Conservation (phyloP, 2,797 vertebrate genomes). For the Eulemur albifrons region DNA sequence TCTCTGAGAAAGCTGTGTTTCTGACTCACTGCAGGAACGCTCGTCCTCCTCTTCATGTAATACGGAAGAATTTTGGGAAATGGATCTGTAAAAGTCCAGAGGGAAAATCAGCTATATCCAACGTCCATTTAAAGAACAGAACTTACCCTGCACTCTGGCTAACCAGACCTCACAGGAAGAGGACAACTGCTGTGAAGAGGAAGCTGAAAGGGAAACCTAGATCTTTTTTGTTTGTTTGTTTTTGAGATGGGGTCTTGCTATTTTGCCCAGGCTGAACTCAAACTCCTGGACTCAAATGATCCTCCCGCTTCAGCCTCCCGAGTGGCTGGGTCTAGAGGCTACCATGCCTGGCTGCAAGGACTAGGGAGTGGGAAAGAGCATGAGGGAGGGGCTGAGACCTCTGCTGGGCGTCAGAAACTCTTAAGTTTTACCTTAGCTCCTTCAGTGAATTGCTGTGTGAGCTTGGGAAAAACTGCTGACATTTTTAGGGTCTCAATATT, state of each 20-base stretch:
- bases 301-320: not conserved
- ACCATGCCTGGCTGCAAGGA: not conserved
- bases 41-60: slow-evolving; percentile 94
- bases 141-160: not conserved
- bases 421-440: not conserved
- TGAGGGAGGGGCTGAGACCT: not conserved
- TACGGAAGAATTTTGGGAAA: slow-evolving; percentile 96
- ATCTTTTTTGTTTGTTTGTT: not conserved
- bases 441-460: not conserved
- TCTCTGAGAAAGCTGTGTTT: slow-evolving; percentile 87
- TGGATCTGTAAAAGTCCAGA: slow-evolving; percentile 84
- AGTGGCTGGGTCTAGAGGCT: not conserved
- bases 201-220: not conserved
- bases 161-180: too few species aligned
- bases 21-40: slow-evolving; percentile 93
- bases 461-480: not conserved
- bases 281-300: not conserved
- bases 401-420: not conserved
- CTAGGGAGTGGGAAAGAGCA: accelerated
- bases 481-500: not conserved
- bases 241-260: not conserved
- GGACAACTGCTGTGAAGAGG: not conserved
- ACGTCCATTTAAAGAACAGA: accelerated
- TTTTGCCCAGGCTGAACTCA: not conserved
- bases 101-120: not conserved